phyloP scores from a whole-genome alignment of 2,888 invertebrate genomes.

The Hemaris fuciformis region DNA sequence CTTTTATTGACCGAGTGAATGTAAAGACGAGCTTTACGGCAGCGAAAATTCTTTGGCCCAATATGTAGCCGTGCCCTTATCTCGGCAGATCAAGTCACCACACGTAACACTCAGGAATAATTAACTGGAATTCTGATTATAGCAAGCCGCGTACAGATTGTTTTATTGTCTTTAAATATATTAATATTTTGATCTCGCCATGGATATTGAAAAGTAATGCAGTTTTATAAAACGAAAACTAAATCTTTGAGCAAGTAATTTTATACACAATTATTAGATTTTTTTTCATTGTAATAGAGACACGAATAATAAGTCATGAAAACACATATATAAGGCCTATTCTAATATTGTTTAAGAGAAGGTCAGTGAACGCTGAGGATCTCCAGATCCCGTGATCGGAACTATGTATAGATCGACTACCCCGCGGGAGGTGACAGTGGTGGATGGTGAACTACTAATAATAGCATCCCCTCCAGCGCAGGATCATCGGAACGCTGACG shows the following conservation, averaged over 20 bases:
- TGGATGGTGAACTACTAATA: slow-evolving; percentile 79
- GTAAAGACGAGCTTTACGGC: slow-evolving; percentile 56
- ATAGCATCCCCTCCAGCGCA: slow-evolving; percentile 79
- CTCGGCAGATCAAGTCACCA: slow-evolving; percentile 5
- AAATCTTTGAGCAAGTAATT: too few relatives aligned
- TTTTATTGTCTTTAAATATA: too few relatives aligned
- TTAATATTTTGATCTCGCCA: too few relatives aligned
- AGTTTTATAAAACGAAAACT: too few relatives aligned
- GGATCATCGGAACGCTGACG: slow-evolving; percentile 65
- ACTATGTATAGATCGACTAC: slow-evolving; percentile 78
- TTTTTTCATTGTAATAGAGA: background rate
- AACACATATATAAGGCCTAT: slow-evolving; percentile 21
- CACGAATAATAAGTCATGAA: too few relatives aligned
- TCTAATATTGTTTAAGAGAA: slow-evolving; percentile 52
- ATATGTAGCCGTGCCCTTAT: slow-evolving; percentile 20
- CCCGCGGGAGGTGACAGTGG: slow-evolving; percentile 81
- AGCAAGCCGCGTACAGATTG: too few relatives aligned
- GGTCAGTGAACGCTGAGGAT: slow-evolving; percentile 78
- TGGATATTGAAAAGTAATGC: too few relatives aligned
- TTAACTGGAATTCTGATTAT: too few relatives aligned
- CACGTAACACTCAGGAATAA: background rate
- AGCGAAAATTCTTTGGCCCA: slow-evolving; percentile 20
- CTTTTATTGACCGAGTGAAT: slow-evolving; percentile 76
- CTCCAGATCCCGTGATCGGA: slow-evolving; percentile 73
- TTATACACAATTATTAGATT: too few relatives aligned